Percentiles rank a stretch among this genome's conserved stretches.
Evolutionary conservation across 2,888 invertebrate genomes (phyloP).

Genomic region (Ophion ventricosus): DNA sequence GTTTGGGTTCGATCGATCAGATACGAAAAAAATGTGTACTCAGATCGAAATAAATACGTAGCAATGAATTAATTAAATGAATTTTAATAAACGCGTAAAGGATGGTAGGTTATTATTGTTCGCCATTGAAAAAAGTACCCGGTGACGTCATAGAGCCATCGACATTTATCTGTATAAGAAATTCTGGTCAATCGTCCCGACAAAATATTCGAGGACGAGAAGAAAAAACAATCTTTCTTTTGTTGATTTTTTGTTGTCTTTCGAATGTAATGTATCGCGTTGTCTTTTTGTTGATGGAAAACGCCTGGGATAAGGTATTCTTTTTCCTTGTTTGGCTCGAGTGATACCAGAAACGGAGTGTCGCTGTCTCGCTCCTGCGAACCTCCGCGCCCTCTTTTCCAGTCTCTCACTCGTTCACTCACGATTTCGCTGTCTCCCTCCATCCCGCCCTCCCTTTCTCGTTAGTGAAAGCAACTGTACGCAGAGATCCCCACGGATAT

Average conservation of each 20-base stretch:
- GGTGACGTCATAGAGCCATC: background rate
- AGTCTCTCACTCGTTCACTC: background rate
- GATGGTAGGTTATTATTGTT: background rate
- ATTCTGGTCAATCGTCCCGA: background rate
- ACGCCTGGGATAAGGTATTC: background rate
- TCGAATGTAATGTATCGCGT: background rate
- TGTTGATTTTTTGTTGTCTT: no score
- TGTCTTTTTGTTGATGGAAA: background rate
- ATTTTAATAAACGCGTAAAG: no score
- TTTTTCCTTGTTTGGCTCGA: no score
- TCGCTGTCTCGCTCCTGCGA: background rate
- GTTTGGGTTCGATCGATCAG: no score
- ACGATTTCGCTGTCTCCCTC: slow-evolving; percentile 6
- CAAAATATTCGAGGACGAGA: background rate
- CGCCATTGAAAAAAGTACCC: background rate
- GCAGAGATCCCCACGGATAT: slow-evolving; percentile 64
- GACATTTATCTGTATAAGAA: background rate
- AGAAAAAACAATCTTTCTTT: background rate
- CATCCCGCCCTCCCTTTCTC: slow-evolving; percentile 22
- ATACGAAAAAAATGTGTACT: no score
- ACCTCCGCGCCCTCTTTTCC: background rate
- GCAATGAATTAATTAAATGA: no score
- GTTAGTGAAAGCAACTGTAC: slow-evolving; percentile 75
- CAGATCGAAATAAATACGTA: no score
- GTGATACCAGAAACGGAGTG: background rate